Conservation (phyloP, 2,888 invertebrate species). For the Rhyacophila evoluta region DNA sequence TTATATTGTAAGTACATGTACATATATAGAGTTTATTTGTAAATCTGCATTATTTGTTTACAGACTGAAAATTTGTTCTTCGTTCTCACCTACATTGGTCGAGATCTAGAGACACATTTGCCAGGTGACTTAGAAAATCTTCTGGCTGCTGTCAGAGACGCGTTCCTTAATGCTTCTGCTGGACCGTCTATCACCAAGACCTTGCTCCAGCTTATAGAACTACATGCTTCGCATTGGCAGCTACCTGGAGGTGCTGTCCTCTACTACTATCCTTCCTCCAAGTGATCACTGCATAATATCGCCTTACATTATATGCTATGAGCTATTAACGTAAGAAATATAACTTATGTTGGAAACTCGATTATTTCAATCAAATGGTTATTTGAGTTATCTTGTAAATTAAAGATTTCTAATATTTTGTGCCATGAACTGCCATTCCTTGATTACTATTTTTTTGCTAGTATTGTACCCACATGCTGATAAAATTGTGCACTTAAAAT, state of each 20-base stretch:
- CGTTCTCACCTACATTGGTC: constrained; percentile 88
- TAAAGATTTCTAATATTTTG: too few species aligned
- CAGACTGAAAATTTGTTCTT: constrained; percentile 91
- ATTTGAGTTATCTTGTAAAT: too few species aligned
- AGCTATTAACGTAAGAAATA: too few species aligned
- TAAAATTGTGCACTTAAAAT: too few species aligned
- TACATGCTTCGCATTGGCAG: constrained; percentile 92
- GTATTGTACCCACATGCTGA: too few species aligned
- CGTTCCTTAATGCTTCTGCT: constrained; percentile 81
- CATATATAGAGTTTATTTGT: too few species aligned
- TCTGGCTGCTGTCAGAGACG: constrained; percentile 84
- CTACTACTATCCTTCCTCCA: constrained; percentile 84
- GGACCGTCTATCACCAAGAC: constrained; percentile 85
- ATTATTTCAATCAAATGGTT: too few species aligned
- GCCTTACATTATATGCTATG: too few species aligned
- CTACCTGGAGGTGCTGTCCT: constrained; percentile 89
- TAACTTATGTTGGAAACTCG: not conserved
- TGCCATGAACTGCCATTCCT: too few species aligned
- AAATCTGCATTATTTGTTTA: too few species aligned
- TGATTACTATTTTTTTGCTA: too few species aligned
- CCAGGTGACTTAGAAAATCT: constrained; percentile 85
- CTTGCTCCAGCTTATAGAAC: constrained; percentile 88
- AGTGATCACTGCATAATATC: constrained; percentile 63
- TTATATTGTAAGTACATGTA: too few species aligned
- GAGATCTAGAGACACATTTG: constrained; percentile 86